These are phyloP conservation scores for Drosophila borealis DNA, from an alignment of 2,888 invertebrate species.

Conservation along the genomic window DNA sequence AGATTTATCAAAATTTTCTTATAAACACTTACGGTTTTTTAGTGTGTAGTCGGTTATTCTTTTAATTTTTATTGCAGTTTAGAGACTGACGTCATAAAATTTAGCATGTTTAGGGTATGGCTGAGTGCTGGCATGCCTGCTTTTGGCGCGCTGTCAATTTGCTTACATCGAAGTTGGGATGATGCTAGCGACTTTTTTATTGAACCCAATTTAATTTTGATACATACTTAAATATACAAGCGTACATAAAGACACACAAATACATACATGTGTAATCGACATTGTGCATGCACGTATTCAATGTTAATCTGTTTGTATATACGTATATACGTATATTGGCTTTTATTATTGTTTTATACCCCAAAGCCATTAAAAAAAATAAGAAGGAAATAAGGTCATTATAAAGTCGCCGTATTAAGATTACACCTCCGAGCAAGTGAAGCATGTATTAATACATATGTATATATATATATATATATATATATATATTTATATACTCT, in stretches of 20 bases:
- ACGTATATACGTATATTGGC: constrained; percentile 3
- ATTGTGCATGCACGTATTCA: constrained; percentile 11
- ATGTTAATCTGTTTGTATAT: constrained; percentile 15
- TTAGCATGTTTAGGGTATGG: constrained; percentile 3
- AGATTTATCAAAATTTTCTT: background rate
- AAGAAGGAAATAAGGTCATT: background rate
- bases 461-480: background rate
- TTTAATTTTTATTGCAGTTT: constrained; percentile 29
- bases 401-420: constrained; percentile 1
- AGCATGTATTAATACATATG: no score
- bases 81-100: constrained; percentile 22
- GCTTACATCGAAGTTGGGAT: constrained; percentile 26
- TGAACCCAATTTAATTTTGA: constrained; percentile 58
- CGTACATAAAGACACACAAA: background rate
- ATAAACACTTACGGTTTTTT: background rate
- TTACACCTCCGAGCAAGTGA: background rate
- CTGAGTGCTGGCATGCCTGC: constrained; percentile 8
- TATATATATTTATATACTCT: background rate
- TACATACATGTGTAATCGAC: constrained; percentile 11
- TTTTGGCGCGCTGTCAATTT: constrained; percentile 24
- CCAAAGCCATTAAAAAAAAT: constrained; percentile 3
- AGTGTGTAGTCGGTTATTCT: constrained; percentile 5
- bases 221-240: constrained; percentile 14
- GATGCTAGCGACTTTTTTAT: constrained; percentile 55
- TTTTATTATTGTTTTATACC: constrained; percentile 9